Conservation (phyloP, 2,888 invertebrate species). For the Macaria notata region DNA sequence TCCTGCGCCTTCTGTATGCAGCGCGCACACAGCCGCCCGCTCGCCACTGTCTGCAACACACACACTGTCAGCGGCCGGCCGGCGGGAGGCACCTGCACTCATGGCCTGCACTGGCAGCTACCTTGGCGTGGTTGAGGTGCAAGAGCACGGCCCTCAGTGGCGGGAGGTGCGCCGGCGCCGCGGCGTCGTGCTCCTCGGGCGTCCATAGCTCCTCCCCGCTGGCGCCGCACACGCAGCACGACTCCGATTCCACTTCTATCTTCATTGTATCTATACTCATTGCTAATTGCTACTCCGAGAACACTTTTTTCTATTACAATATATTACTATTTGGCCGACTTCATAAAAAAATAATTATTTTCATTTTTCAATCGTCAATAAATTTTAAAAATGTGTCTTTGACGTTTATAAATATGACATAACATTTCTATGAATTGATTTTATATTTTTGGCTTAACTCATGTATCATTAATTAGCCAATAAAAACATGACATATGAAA, state of each 20-base stretch:
- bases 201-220: conserved; percentile 55
- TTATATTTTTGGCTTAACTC: too few relatives aligned
- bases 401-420: too few relatives aligned
- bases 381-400: too few relatives aligned
- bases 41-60: conserved; percentile 56
- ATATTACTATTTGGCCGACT: too few relatives aligned
- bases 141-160: conserved; percentile 67
- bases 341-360: too few relatives aligned
- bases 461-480: too few relatives aligned
- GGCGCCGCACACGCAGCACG: conserved; percentile 61
- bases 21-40: conserved; percentile 57
- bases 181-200: conserved; percentile 69
- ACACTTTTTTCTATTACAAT: too few relatives aligned
- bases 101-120: conserved; percentile 27
- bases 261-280: conserved; percentile 57
- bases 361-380: too few relatives aligned
- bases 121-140: conserved; percentile 70
- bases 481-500: too few relatives aligned
- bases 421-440: too few relatives aligned
- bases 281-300: background rate
- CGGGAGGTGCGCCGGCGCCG: conserved; percentile 48
- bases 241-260: conserved; percentile 54
- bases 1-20: conserved; percentile 63
- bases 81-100: background rate
- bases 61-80: background rate